A percentile compares a stretch with the other conserved stretches of the same genome.
phyloP scores from a whole-genome alignment of 1,140 invertebrate genomes.

The Scylla paramamosain region DNA sequence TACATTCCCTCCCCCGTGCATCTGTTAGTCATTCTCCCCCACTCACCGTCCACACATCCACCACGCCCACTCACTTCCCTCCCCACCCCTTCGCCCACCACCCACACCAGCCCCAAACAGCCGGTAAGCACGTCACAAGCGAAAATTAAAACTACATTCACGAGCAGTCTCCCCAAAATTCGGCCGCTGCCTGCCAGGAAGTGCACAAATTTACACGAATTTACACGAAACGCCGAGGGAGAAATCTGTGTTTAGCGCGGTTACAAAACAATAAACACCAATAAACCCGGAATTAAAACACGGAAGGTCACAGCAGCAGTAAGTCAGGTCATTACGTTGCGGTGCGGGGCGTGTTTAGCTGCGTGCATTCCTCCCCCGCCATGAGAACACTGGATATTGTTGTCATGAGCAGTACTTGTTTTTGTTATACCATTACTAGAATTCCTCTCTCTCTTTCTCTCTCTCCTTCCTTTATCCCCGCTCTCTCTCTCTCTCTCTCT shows the following conservation, averaged over 20 bases:
- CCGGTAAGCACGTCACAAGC: no score
- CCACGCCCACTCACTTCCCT: not conserved
- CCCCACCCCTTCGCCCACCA: not conserved
- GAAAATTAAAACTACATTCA: no score
- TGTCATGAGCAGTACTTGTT: no score
- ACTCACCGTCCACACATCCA: not conserved
- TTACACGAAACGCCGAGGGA: not conserved
- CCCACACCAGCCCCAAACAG: no score
- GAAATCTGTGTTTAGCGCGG: not conserved
- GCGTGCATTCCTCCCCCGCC: no score
- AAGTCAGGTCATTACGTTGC: no score
- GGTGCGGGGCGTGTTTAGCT: no score
- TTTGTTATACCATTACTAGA: no score
- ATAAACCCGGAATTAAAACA: not conserved
- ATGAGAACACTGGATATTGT: no score
- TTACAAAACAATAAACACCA: not conserved
- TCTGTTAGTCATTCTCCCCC: not conserved
- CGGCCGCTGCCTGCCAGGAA: not conserved
- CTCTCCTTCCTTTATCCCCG: not conserved
- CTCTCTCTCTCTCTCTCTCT: slow-evolving; percentile 1
- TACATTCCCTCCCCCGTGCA: no score
- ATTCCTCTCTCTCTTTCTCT: not conserved
- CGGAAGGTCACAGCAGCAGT: not conserved
- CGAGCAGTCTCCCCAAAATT: not conserved
- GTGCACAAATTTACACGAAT: not conserved